Percentiles rank a stretch among this genome's conserved stretches.
These are phyloP conservation scores for Abscondita cerata DNA, from an alignment of 2,888 invertebrate genomes.

Conservation along the genomic window DNA sequence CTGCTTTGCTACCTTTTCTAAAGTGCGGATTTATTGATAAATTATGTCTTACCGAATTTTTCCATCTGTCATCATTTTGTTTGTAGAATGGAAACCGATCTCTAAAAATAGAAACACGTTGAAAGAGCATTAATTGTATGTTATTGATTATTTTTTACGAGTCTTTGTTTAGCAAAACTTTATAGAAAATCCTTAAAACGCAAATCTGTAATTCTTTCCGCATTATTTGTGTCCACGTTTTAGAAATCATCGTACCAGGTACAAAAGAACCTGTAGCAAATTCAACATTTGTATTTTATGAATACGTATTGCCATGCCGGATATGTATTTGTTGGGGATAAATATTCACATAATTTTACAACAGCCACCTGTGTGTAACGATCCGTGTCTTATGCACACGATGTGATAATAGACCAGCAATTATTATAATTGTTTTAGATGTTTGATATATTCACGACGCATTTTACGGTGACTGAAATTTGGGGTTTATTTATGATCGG, in stretches of 20 bases:
- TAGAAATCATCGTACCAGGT: slow-evolving; percentile 22
- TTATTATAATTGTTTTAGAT: slow-evolving; percentile 48
- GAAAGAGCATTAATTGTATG: too few species aligned
- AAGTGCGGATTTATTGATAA: slow-evolving; percentile 92
- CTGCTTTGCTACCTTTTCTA: slow-evolving; percentile 83
- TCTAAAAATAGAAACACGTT: slow-evolving; percentile 58
- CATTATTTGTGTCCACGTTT: slow-evolving; percentile 24
- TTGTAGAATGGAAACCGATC: slow-evolving; percentile 89
- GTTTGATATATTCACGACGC: slow-evolving; percentile 22
- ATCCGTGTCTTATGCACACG: slow-evolving; percentile 45
- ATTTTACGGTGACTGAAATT: slow-evolving; percentile 30
- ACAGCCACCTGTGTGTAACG: slow-evolving; percentile 45
- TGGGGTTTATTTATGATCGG: slow-evolving; percentile 21
- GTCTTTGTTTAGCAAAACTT: slow-evolving; percentile 10
- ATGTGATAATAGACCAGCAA: slow-evolving; percentile 48
- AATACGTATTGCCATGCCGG: not conserved
- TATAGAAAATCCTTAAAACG: slow-evolving; percentile 12
- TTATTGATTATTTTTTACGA: slow-evolving; percentile 6
- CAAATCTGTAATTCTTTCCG: slow-evolving; percentile 20
- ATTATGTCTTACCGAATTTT: slow-evolving; percentile 90
- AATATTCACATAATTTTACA: slow-evolving; percentile 19
- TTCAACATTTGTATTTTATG: slow-evolving; percentile 8
- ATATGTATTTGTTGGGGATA: slow-evolving; percentile 12
- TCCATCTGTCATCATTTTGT: slow-evolving; percentile 91
- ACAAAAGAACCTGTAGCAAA: slow-evolving; percentile 19